These are phyloP conservation scores for Iguana delicatissima DNA, from an alignment of 2,797 vertebrate genomes.

Conservation along the genomic window DNA sequence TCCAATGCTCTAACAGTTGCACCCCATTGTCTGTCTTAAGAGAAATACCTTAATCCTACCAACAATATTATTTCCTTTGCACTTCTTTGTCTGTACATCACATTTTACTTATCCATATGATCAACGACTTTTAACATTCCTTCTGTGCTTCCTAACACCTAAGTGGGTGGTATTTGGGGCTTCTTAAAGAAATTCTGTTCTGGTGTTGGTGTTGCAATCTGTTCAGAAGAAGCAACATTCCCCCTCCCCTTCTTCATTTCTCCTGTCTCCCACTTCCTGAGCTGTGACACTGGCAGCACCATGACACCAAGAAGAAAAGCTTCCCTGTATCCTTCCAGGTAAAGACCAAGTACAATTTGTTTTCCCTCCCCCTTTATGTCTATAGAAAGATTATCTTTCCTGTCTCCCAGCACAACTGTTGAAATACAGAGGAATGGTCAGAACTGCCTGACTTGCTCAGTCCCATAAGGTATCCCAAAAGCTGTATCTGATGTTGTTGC, in stretches of 20 bases:
- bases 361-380: neutral
- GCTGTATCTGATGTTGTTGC: too few relatives aligned
- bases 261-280: neutral
- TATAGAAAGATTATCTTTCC: neutral
- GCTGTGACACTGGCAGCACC: conserved; percentile 9
- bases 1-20: too few relatives aligned
- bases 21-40: too few relatives aligned
- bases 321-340: conserved; percentile 14
- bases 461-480: neutral
- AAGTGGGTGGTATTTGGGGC: neutral
- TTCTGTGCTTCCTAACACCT: neutral
- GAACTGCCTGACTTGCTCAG: neutral
- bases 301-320: neutral
- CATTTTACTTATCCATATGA: neutral
- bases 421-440: neutral
- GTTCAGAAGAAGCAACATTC: neutral
- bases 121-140: neutral
- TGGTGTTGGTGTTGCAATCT: neutral
- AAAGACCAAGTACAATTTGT: conserved; percentile 5
- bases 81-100: neutral
- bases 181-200: neutral
- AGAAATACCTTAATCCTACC: neutral
- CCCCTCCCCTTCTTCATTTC: neutral
- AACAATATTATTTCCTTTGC: neutral
- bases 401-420: neutral